These are phyloP conservation scores for Reticulitermes speratus DNA, from an alignment of 1,140 invertebrate genomes.

Conservation along the genomic window DNA sequence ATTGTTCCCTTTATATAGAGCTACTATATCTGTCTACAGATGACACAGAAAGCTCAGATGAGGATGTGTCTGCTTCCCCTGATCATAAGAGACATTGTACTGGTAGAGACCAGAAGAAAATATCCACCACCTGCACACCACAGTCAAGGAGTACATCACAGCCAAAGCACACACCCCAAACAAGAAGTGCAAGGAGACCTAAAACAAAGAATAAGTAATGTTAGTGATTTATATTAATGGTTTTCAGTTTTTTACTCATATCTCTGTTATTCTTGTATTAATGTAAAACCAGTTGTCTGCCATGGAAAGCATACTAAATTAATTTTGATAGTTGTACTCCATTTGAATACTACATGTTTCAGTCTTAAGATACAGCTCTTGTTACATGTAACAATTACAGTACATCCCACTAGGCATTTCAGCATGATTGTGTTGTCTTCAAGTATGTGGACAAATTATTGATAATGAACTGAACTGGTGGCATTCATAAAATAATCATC, in stretches of 20 bases:
- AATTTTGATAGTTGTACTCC: too few species aligned
- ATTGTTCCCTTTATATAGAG: too few species aligned
- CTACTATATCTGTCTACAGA: not conserved
- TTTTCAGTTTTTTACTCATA: not conserved
- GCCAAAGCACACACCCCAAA: not conserved
- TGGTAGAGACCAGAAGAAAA: not conserved
- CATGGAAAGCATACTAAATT: too few species aligned
- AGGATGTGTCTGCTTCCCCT: not conserved
- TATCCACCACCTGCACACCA: not conserved
- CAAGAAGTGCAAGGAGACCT: not conserved
- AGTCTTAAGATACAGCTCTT: too few species aligned
- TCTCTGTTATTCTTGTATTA: not conserved
- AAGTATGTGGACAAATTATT: too few species aligned
- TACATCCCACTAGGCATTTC: too few species aligned
- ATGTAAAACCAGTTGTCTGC: too few species aligned
- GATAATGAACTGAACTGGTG: too few species aligned
- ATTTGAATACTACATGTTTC: too few species aligned
- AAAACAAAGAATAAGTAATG: not conserved
- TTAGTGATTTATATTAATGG: conserved; percentile 3
- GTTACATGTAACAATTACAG: too few species aligned
- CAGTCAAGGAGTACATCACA: not conserved
- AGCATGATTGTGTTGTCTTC: too few species aligned
- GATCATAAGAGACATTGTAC: not conserved
- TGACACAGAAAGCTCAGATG: not conserved
- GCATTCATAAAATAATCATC: too few species aligned